Base-by-base conservation (phyloP, 2,888 invertebrate species). In the Hyppa rectilinea region DNA sequence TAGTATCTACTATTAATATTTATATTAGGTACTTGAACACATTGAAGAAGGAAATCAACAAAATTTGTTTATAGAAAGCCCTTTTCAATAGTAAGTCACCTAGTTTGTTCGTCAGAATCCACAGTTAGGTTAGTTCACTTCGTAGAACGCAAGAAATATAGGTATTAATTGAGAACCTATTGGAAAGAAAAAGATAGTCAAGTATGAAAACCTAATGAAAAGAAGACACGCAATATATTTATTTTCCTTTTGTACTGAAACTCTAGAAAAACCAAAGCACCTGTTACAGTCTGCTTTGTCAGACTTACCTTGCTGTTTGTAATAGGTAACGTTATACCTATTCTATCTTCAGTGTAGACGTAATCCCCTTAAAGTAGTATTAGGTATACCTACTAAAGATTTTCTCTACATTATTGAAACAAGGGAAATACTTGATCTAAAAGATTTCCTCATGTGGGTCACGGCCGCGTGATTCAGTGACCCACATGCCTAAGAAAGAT, bases 371-470 rank as follows among this genome's bases (percentile, higher is more conserved):
- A 12, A 20, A 20, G 12, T n/a, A 29, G 20, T 31, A 52, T 31
- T 53, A n/a, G 6, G 4, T n/a, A 23, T 4, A 55, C n/a, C n/a
- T n/a, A n/a, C 14, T 55, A 55, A 23, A 36, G 7, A 29, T 68
- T 36, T 65, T 36, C 56, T 52, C 2, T 49, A 31, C 9, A 23
- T 10, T 10, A 14, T 31, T 36, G 50, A 20, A 78, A 61, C 38
- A 31, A 78, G 52, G 66, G 40, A 72, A 61, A 67, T 31, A 62
- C 50, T 58, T 58, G 47, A 64, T 55, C 43, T 79, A 23, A 65
- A 60, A 71, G 23, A 61, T 76, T 74, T 80, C 71, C 66, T 68
- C 67, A 71, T 71, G 31, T 77, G 52, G 82, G 82, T 85, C 85
- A 83, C 2, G 85, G 82, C 29, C 63, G 23, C 38, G 43, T 85